These are phyloP conservation scores for Deroptyus accipitrinus DNA, from an alignment of 2,113 vertebrate species.

Conservation along the genomic window DNA sequence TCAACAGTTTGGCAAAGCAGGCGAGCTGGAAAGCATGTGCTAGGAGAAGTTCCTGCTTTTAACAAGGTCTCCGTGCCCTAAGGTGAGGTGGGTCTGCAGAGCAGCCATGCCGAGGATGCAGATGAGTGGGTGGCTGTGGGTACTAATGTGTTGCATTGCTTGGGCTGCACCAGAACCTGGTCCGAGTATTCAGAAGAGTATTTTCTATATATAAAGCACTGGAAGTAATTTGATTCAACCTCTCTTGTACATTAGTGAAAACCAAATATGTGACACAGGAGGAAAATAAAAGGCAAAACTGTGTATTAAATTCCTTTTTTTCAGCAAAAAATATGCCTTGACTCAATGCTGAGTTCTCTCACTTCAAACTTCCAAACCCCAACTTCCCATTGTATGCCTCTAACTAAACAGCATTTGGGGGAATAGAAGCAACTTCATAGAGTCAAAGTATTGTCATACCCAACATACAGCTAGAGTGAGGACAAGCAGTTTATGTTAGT, in stretches of 20 bases:
- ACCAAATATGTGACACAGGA: not conserved
- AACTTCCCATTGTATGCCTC: not conserved
- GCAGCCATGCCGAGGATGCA: accelerated
- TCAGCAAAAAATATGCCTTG: not conserved
- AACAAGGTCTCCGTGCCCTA: not conserved
- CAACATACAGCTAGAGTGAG: not conserved
- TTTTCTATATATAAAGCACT: not conserved
- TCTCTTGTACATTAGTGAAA: not conserved
- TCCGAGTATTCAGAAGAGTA: accelerated
- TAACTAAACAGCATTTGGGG: not conserved
- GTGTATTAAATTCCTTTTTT: not conserved
- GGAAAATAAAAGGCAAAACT: not conserved
- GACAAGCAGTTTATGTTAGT: not conserved
- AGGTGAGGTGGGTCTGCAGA: accelerated
- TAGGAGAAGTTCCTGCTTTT: not conserved
- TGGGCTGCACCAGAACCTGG: not conserved
- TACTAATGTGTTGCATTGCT: accelerated
- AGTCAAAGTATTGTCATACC: not conserved
- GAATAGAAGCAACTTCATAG: not conserved
- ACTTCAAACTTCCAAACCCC: not conserved
- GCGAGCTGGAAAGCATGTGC: not conserved
- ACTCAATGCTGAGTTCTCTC: not conserved
- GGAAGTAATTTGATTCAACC: not conserved
- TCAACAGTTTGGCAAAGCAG: not conserved
- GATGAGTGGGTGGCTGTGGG: not conserved